Evolutionary conservation across 2,797 vertebrate genomes (phyloP), one percentile per base, ranked within the genome.

Genomic region (Lacerta bilineata): DNA sequence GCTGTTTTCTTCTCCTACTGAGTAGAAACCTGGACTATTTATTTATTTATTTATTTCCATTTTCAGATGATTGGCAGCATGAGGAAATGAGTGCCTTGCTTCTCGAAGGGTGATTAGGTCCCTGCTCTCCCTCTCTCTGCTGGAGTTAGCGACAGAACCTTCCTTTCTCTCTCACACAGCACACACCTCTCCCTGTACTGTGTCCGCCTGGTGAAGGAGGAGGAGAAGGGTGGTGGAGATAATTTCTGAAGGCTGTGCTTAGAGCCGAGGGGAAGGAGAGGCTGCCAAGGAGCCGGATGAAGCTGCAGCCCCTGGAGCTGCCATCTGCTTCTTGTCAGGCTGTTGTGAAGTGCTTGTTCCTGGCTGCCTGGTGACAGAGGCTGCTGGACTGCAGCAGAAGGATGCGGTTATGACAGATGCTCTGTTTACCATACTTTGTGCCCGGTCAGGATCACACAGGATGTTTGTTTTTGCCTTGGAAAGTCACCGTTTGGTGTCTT

Each of bases 311-410:
- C 84, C 2, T 89, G 91, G 90, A 90, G 66, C 92, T 43, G 29
- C 95, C 97, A 96, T 97, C 96, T 97, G 97, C 88, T 78, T 95
- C 92, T 95, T 27, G 94, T 97, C 95, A 95, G 91, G 69, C 41
- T 91, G 94, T 88, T 39, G 90, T 86, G 87, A 89, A 91, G 87
- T 4, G 2, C 68, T 0, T 84, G 80, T 61, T 61, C 46, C 4
- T 84, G 90, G 90, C 80, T 20, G 64, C 61, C 80, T 78, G 83
- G 59, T 82, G 91, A 85, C 69, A 36, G n/a, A 2, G n/a, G 86
- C 81, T 85, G 79, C 46, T 59, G 2, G 90, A 89, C 88, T 91
- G 87, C 87, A 74, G 92, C 93, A 87, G 85, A 1, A 13, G 92
- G 94, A 93, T 50, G 29, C n/a, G 23, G 72, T 76, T 74, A 89